These are phyloP conservation scores for Tautogolabrus adspersus DNA, from an alignment of 2,113 vertebrate genomes.

Conservation along the genomic window DNA sequence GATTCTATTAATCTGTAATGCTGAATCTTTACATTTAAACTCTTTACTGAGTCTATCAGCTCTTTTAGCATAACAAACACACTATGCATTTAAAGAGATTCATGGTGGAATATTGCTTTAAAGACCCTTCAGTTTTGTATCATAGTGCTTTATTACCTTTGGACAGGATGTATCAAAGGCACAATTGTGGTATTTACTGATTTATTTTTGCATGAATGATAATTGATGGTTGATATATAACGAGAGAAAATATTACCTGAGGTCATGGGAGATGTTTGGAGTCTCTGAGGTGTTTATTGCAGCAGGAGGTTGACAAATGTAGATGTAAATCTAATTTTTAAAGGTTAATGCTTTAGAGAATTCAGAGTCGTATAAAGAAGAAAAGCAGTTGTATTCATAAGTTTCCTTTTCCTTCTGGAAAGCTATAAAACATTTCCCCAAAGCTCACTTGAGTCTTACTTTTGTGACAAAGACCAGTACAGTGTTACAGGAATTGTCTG, in stretches of 20 bases:
- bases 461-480: constrained; percentile 4
- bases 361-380: constrained; percentile 66
- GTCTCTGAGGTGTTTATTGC: constrained; percentile 74
- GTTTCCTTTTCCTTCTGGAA: constrained; percentile 50
- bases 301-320: constrained; percentile 64
- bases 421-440: constrained; percentile 24
- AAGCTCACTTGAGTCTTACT: constrained; percentile 23
- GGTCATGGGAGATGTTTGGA: constrained; percentile 68
- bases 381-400: constrained; percentile 43
- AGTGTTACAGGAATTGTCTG: background rate
- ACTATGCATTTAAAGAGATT: constrained; percentile 33
- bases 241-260: constrained; percentile 59
- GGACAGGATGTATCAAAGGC: constrained; percentile 9
- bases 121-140: constrained; percentile 17
- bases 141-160: constrained; percentile 25
- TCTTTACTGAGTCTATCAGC: constrained; percentile 40
- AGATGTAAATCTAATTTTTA: constrained; percentile 75
- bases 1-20: constrained; percentile 55
- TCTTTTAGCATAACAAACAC: constrained; percentile 46
- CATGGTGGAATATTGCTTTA: constrained; percentile 27
- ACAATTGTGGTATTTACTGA: constrained; percentile 13
- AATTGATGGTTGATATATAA: constrained; percentile 75
- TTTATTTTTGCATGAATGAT: constrained; percentile 57
- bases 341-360: constrained; percentile 76
- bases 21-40: constrained; percentile 59